phyloP scores from a whole-genome alignment of 1,140 invertebrate species.

The Araneus ventricosus region DNA sequence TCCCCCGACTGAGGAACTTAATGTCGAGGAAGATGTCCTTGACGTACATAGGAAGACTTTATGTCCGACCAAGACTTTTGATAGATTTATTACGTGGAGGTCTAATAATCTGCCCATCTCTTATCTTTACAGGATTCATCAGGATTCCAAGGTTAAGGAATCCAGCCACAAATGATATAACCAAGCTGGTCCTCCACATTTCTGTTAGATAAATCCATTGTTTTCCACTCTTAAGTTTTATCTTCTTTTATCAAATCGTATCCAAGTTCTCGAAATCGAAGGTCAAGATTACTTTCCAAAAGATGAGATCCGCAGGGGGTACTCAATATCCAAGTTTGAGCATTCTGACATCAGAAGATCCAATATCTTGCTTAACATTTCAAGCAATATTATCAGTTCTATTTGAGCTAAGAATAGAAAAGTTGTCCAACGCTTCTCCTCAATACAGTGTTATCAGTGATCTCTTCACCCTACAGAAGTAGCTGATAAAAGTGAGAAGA shows the following conservation, averaged over 20 bases:
- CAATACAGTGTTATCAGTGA: slow-evolving; percentile 6
- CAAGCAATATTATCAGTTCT: background rate
- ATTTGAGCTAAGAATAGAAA: slow-evolving; percentile 34
- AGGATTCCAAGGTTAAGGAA: slow-evolving; percentile 26
- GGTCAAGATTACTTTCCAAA: slow-evolving; percentile 27
- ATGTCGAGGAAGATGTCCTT: slow-evolving; percentile 16
- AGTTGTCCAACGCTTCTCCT: slow-evolving; percentile 13
- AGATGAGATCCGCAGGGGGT: slow-evolving; percentile 12
- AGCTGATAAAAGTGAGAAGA: background rate
- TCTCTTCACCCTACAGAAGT: slow-evolving; percentile 43
- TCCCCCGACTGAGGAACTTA: slow-evolving; percentile 13
- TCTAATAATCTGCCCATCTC: slow-evolving; percentile 8
- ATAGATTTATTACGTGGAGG: slow-evolving; percentile 17
- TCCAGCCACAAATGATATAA: background rate
- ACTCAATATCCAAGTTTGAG: slow-evolving; percentile 26
- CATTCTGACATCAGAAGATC: background rate
- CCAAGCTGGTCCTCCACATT: background rate
- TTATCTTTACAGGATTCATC: background rate
- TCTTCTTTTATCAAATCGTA: slow-evolving; percentile 17
- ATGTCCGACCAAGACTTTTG: slow-evolving; percentile 2
- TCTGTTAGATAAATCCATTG: background rate
- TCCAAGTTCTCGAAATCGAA: slow-evolving; percentile 13
- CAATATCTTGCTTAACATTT: slow-evolving; percentile 4
- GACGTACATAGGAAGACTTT: slow-evolving; percentile 25
- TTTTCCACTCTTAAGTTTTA: slow-evolving; percentile 50